Evolutionary conservation across 2,888 invertebrate genomes (phyloP).

Genomic region (Pseudoips prasinana): DNA sequence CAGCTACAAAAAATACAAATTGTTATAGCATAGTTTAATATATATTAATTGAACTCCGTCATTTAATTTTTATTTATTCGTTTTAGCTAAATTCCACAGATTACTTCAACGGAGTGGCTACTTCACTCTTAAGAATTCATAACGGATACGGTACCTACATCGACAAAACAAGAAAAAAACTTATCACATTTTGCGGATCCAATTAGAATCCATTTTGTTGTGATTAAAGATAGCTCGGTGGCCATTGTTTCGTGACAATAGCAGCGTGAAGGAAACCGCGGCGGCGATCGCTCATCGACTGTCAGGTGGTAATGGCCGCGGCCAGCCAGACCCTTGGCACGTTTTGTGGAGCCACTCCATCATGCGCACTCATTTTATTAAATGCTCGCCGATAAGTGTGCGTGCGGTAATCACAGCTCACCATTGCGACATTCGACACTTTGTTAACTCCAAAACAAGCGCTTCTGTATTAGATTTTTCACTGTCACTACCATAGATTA

Average conservation of each 20-base stretch:
- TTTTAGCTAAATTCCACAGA: too few relatives aligned
- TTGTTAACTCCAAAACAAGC: conserved; percentile 55
- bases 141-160: too few relatives aligned
- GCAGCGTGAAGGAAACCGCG: conserved; percentile 56
- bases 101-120: too few relatives aligned
- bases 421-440: conserved; percentile 65
- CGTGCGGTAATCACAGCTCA: conserved; percentile 30
- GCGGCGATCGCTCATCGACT: conserved; percentile 69
- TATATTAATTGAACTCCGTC: too few relatives aligned
- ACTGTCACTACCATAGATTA: conserved; percentile 38
- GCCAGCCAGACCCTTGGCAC: conserved; percentile 41
- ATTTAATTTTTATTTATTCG: too few relatives aligned
- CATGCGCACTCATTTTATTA: conserved; percentile 67
- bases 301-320: conserved; percentile 70
- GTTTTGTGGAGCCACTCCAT: conserved; percentile 60
- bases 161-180: conserved; percentile 26
- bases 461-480: conserved; percentile 39
- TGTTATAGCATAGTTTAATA: too few relatives aligned
- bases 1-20: too few relatives aligned
- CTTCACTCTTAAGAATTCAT: too few relatives aligned
- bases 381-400: conserved; percentile 57
- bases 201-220: conserved; percentile 75
- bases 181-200: conserved; percentile 63
- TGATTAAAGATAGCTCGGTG: conserved; percentile 71
- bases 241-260: conserved; percentile 74